These are phyloP conservation scores for Tiliacea aurago DNA, from an alignment of 2,888 invertebrate species.

Conservation along the genomic window DNA sequence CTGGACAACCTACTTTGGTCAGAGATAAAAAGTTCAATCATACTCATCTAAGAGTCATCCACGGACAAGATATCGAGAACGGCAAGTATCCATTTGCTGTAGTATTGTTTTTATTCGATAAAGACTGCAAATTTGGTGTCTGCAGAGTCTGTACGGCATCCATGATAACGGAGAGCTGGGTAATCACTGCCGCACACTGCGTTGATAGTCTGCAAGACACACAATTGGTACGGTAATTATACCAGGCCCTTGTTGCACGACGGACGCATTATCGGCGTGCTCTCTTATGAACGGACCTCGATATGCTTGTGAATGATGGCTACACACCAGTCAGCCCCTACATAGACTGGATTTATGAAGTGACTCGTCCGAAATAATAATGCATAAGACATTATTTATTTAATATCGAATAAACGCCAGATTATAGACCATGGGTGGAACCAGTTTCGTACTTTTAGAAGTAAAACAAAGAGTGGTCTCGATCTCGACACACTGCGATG, in stretches of 20 bases:
- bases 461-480: not conserved
- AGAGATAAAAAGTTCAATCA: not conserved
- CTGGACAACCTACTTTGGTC: not conserved
- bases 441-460: not conserved
- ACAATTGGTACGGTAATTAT: not conserved
- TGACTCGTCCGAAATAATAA: not conserved
- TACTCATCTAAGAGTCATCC: not conserved
- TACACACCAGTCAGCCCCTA: not conserved
- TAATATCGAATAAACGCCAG: not conserved
- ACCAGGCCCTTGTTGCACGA: constrained; percentile 1
- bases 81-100: constrained; percentile 6
- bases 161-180: constrained; percentile 5
- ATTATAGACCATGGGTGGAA: not conserved
- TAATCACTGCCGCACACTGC: constrained; percentile 7
- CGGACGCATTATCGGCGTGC: not conserved
- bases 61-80: not conserved
- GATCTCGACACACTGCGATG: not conserved
- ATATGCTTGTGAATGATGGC: not conserved
- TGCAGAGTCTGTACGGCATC: constrained; percentile 4
- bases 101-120: not conserved
- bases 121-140: not conserved
- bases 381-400: not conserved
- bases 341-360: not conserved
- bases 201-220: not conserved
- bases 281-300: not conserved